phyloP scores from a whole-genome alignment of 2,888 invertebrate species.

The Phengaris arion region DNA sequence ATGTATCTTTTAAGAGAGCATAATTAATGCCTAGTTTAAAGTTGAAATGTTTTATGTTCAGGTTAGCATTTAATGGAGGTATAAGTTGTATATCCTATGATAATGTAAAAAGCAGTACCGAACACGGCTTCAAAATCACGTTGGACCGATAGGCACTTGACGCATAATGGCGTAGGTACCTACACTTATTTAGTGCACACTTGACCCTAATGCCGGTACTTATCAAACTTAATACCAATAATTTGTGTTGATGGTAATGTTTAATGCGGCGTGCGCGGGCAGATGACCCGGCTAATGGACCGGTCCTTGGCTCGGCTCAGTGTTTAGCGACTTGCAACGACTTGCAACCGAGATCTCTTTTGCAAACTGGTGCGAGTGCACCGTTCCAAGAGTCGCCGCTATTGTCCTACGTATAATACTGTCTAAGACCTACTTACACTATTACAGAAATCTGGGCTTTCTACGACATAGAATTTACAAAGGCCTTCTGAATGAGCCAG shows the following conservation, averaged over 20 bases:
- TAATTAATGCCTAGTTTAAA: no score
- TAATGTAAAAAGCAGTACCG: not conserved
- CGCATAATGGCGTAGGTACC: conserved; percentile 2
- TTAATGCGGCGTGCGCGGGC: conserved; percentile 42
- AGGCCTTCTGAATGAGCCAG: conserved; percentile 10
- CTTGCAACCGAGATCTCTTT: conserved; percentile 60
- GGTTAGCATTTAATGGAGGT: no score
- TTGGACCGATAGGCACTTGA: not conserved
- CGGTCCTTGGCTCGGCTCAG: conserved; percentile 45
- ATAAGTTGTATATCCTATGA: not conserved
- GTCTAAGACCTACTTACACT: conserved; percentile 27
- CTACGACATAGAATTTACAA: conserved; percentile 10
- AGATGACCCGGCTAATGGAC: conserved; percentile 57
- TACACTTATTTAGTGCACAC: conserved; percentile 7
- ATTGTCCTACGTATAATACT: conserved; percentile 30
- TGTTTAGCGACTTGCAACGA: conserved; percentile 48
- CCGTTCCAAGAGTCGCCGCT: conserved; percentile 40
- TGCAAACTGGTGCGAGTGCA: conserved; percentile 63
- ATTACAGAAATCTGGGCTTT: conserved; percentile 25
- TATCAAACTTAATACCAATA: conserved; percentile 19
- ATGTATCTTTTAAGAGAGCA: not conserved
- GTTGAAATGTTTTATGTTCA: not conserved
- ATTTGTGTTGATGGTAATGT: conserved; percentile 25
- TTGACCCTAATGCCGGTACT: conserved; percentile 12
- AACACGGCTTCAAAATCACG: not conserved